Evolutionary conservation across 2,888 invertebrate species (phyloP).

Genomic region (Plemyria rubiginata): DNA sequence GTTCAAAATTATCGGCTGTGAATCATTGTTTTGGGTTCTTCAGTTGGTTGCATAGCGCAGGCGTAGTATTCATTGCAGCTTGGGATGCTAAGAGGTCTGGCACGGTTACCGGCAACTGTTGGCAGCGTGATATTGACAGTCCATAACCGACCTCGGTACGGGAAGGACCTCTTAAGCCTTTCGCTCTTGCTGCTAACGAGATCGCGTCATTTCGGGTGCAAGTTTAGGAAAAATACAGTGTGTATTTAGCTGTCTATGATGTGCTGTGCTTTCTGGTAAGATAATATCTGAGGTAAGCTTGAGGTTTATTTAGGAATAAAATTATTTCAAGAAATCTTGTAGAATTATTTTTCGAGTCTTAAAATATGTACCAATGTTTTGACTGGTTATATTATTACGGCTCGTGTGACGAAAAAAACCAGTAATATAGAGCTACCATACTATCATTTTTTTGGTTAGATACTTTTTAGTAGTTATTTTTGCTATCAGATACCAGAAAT

Average conservation of each 20-base stretch:
- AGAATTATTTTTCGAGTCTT: not conserved
- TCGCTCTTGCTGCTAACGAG: slow-evolving; percentile 31
- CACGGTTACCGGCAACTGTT: slow-evolving; percentile 58
- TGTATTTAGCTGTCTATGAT: slow-evolving; percentile 39
- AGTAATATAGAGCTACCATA: too few species aligned
- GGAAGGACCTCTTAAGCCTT: slow-evolving; percentile 52
- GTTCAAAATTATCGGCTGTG: slow-evolving; percentile 47
- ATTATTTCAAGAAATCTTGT: slow-evolving; percentile 20
- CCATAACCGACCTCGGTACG: slow-evolving; percentile 61
- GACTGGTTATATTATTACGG: too few species aligned
- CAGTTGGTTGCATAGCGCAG: slow-evolving; percentile 72
- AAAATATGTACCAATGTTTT: too few species aligned
- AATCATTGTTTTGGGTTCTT: slow-evolving; percentile 42
- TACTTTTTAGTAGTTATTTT: too few species aligned
- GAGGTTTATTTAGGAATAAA: slow-evolving; percentile 35
- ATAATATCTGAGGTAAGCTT: slow-evolving; percentile 52
- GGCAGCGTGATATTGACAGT: slow-evolving; percentile 63
- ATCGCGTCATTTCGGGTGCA: slow-evolving; percentile 42
- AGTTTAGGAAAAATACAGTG: slow-evolving; percentile 46
- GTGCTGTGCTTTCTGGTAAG: slow-evolving; percentile 48
- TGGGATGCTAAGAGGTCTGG: slow-evolving; percentile 47
- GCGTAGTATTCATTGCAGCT: slow-evolving; percentile 74
- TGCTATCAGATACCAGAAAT: too few species aligned
- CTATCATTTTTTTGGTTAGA: too few species aligned
- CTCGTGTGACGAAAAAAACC: too few species aligned